phyloP scores from a whole-genome alignment of 2,797 vertebrate species.

The Nyctibius grandis region DNA sequence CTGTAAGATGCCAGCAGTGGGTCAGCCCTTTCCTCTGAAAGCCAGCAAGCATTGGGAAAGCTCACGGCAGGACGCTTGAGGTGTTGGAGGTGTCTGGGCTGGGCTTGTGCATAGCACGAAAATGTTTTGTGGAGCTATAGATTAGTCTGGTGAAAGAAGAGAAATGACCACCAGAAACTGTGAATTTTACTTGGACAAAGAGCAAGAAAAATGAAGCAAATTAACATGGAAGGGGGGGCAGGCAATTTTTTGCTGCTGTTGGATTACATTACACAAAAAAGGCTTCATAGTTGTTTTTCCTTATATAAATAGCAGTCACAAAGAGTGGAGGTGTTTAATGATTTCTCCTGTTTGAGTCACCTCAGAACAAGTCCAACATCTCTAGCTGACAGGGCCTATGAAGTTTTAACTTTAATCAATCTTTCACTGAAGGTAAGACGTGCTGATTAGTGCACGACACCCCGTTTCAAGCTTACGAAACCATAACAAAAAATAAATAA shows the following conservation, averaged over 20 bases:
- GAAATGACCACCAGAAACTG: background rate
- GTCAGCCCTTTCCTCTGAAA: background rate
- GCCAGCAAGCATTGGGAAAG: background rate
- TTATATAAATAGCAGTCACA: background rate
- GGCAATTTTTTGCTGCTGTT: background rate
- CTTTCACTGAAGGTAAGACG: background rate
- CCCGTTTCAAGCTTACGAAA: background rate
- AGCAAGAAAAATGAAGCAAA: background rate
- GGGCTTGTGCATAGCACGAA: background rate
- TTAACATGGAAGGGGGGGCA: background rate
- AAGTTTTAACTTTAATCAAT: background rate
- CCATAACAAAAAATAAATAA: background rate
- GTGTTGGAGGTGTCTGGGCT: background rate
- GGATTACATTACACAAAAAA: background rate
- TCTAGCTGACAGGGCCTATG: background rate
- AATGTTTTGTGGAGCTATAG: background rate
- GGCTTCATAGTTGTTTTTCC: background rate
- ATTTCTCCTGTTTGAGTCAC: background rate
- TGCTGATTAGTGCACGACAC: background rate
- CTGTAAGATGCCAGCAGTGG: rapidly evolving
- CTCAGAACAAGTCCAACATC: background rate
- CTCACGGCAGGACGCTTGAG: background rate
- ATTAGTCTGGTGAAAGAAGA: background rate
- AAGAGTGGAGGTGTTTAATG: background rate
- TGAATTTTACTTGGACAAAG: background rate